Percentiles rank a stretch among this genome's conserved stretches.
Conservation (phyloP, 2,888 invertebrate genomes). For the Busseola fusca region DNA sequence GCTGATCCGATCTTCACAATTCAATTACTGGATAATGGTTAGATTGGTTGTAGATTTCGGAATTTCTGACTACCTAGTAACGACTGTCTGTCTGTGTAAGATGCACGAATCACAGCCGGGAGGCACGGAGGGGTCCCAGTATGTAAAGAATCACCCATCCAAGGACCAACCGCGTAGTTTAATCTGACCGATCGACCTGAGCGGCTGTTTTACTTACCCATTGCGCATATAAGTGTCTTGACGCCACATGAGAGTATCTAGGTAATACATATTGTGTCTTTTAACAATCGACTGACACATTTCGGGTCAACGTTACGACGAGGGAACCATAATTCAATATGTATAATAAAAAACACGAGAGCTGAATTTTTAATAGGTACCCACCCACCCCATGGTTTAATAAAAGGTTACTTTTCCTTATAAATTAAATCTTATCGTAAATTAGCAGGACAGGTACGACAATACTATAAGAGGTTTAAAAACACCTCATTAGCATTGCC, state of each 20-base stretch:
- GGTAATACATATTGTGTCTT: background rate
- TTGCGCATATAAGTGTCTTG: background rate
- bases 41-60: background rate
- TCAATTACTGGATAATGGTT: background rate
- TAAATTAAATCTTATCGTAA: conserved; percentile 34
- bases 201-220: background rate
- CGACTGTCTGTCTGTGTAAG: background rate
- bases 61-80: background rate
- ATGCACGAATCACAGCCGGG: background rate
- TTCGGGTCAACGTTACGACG: background rate
- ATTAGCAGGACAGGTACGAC: conserved; percentile 61
- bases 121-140: no score
- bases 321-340: background rate
- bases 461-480: conserved; percentile 53
- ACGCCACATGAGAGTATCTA: background rate
- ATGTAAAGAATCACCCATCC: no score
- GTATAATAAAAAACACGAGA: conserved; percentile 5
- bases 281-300: no score
- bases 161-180: no score
- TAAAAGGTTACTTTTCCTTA: conserved; percentile 10
- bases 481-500: conserved; percentile 72
- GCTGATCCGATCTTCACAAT: background rate
- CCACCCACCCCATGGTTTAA: background rate
- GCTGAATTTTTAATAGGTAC: background rate
- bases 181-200: no score